phyloP scores from a whole-genome alignment of 2,113 vertebrate species.

The chimpanzee (Pan troglodytes) region NHGRI_mPanTro3-v2.1_pri NC_072412.2:77584001-77584500 shows the following conservation, averaged over 20 bases:
- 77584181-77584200: no score
- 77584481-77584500: background rate
- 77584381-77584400: background rate
- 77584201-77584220: background rate
- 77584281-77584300: background rate
- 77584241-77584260: background rate
- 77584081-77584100: background rate
- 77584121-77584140: background rate
- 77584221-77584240: background rate
- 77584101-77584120: background rate
- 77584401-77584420: background rate
- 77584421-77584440: background rate
- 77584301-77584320: background rate
- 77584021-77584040: background rate
- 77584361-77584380: background rate
- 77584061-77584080: background rate
- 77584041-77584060: no score
- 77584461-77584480: background rate
- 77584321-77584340: background rate
- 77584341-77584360: background rate
- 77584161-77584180: background rate
- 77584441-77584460: background rate
- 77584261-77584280: background rate
- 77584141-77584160: accelerated
- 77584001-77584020: background rate